Base-by-base conservation (phyloP, 2,888 invertebrate species). In the Nomada ferruginata region DNA sequence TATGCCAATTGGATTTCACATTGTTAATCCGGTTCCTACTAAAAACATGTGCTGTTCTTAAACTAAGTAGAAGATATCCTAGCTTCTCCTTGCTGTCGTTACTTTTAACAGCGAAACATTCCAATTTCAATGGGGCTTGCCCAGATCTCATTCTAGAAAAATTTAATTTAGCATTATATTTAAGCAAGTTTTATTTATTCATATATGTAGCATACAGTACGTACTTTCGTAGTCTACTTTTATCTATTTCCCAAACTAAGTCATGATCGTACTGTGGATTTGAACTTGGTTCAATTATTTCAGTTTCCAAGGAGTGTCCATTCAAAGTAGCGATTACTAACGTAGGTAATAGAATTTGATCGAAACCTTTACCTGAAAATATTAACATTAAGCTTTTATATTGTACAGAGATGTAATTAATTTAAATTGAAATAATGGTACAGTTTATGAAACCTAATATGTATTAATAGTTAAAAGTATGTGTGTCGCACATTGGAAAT, bases 161-260 rank as follows among this genome's bases (percentile, higher is more conserved):
- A 47, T 47, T 47, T 15, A 84, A 77, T 15, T 71, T 57, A 64
- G 47, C 65, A 63, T 52, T 52, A 13, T 4, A n/a, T 20, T 68
- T 52, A 10, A 13, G 23, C 52, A 82, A 42, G 26, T 18, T 10
- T 57, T 52, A 23, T n/a, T 18, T 11, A 59, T 94, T 76, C 29
- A 59, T 15, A 44, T 20, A 36, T 10, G 7, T 64, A 44, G 11
- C 10, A 47, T 50, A 10, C 13, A n/a, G 52, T 65, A 75, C 78
- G n/a, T 93, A 96, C 96, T 95, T 95, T 89, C 97, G 95, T 85
- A 97, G 94, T 79, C 95, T 95, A 87, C 95, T 95, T 93, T 96
- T 96, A 87, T 96, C 96, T 2, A 96, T 96, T 92, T 97, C 97
- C 97, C 97, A 97, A 69, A 97, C 95, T 74, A 97, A 95, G 91